Evolutionary conservation across 2,113 vertebrate species (phyloP).

Genomic region (Austrofundulus limnaeus): DNA sequence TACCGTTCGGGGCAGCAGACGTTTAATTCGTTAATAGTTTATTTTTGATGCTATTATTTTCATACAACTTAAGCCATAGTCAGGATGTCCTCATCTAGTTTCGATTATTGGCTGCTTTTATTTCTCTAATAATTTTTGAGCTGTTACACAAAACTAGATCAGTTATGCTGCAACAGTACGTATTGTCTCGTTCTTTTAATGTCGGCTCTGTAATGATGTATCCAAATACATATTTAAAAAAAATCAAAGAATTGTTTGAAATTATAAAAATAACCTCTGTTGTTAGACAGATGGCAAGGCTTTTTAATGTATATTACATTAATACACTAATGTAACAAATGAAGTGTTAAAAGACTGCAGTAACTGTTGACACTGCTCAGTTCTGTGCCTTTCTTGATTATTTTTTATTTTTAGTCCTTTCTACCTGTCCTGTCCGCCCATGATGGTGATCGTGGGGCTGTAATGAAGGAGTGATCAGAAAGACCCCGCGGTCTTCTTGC

Average conservation of each 20-base stretch:
- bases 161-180: not conserved
- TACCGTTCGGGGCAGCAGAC: not conserved
- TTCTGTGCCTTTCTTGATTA: not conserved
- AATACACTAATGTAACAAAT: too few relatives aligned
- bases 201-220: not conserved
- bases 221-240: not conserved
- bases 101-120: too few relatives aligned
- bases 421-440: not conserved
- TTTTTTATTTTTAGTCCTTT: slow-evolving; percentile 13
- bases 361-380: too few relatives aligned
- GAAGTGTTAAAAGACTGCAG: too few relatives aligned
- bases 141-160: too few relatives aligned
- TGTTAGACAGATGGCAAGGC: too few relatives aligned
- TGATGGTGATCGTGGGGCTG: slow-evolving; percentile 33
- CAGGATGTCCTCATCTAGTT: too few relatives aligned
- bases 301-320: too few relatives aligned
- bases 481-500: slow-evolving; percentile 36
- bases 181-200: slow-evolving; percentile 2
- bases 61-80: not conserved
- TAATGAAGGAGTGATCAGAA: slow-evolving; percentile 40
- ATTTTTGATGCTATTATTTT: not conserved
- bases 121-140: too few relatives aligned
- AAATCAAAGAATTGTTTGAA: not conserved
- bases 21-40: not conserved
- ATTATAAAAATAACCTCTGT: too few relatives aligned